A percentile compares a stretch with the other conserved stretches of the same genome.
Evolutionary conservation across 1,140 invertebrate species (phyloP).

Genomic region (Pentalonia nigronervosa): DNA sequence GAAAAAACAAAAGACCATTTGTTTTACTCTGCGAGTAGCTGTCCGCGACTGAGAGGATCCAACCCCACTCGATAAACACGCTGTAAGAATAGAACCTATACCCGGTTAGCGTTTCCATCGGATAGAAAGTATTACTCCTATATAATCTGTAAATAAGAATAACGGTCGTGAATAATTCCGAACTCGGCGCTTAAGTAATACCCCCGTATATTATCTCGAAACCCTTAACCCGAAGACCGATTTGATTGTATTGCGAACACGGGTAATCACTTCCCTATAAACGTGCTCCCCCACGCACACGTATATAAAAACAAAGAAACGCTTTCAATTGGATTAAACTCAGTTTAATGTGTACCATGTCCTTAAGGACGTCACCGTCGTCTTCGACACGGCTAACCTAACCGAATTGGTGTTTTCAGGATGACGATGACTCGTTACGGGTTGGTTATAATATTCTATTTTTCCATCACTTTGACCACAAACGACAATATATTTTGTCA

Average conservation of each 20-base stretch:
- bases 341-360: constrained; percentile 43
- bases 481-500: not conserved
- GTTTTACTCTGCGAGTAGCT: not conserved
- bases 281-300: not conserved
- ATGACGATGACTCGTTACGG: not conserved
- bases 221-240: constrained; percentile 41
- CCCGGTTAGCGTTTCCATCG: constrained; percentile 2
- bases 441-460: not conserved
- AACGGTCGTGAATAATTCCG: constrained; percentile 43
- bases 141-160: constrained; percentile 40
- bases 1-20: constrained; percentile 35
- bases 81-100: constrained; percentile 3
- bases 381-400: not conserved
- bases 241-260: constrained; percentile 52
- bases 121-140: constrained; percentile 43
- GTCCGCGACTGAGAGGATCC: not conserved
- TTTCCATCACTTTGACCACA: not conserved
- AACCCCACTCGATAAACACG: constrained; percentile 16
- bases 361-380: not conserved
- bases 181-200: constrained; percentile 31
- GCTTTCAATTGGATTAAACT: constrained; percentile 56
- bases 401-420: not conserved
- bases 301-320: constrained; percentile 52
- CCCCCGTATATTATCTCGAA: constrained; percentile 34
- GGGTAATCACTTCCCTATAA: constrained; percentile 51